Evolutionary conservation across 1,140 invertebrate species (phyloP), one percentile per base, ranked within the genome.

Genomic region (Calliphora vicina): DNA sequence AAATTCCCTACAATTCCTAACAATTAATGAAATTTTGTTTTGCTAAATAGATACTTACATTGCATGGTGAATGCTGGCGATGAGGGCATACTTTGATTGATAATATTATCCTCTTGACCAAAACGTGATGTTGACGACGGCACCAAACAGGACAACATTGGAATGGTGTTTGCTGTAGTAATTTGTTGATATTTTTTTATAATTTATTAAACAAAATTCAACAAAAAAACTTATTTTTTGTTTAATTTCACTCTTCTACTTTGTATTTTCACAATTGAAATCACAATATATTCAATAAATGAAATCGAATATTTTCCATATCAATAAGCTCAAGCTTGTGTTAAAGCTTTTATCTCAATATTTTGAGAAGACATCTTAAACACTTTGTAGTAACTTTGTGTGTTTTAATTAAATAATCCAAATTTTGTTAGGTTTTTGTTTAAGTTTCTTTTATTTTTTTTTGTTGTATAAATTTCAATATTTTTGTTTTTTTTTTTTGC

Each of bases 121-220:
- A 90, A 90, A 89, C 89, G 89, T 87, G 89, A 85, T 78, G 74
- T 78, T 86, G 88, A 88, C 87, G 88, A 87, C 86, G 87, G 89
- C 86, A 88, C 85, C 88, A 90, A 85, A 87, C 89, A 90, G 86
- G 89, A 89, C 89, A 90, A 90, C 89, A 90, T 90, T 90, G 89
- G 89, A 90, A 90, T 90, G 88, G 86, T 87, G 87, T 84, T 76
- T 81, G 85, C n/a, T 80, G 57, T 83, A 50, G 12, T 50, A 50
- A 50, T 72, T 83, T 82, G 82, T 82, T 35, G 50, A 25, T 25
- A 67, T 67, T 23, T 67, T n/a, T n/a, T 20, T 8, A 67, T 6
- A 67, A 57, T n/a, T 13, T n/a, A 35, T 35, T 35, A 35, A 35
- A 35, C 35, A 35, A 35, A 35, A 35, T 35, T 35, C 35, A 35